Conservation (phyloP, 2,888 invertebrate genomes). For the Orgyia antiqua region DNA sequence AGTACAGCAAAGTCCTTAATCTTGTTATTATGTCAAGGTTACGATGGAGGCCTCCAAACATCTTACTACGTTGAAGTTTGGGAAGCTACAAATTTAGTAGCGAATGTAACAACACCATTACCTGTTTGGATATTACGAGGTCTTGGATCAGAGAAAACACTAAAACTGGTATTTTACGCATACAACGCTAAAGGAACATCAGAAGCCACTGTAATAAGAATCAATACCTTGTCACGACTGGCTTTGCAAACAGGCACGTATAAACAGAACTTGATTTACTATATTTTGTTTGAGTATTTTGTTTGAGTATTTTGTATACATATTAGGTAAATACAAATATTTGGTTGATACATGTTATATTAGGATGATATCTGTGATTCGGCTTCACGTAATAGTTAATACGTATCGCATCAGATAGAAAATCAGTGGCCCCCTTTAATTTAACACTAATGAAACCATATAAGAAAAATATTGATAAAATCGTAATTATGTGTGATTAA, state of each 20-base stretch:
- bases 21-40: constrained; percentile 61
- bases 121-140: constrained; percentile 87
- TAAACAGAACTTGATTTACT: neutral
- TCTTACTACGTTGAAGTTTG: constrained; percentile 85
- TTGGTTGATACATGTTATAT: no score
- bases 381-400: no score
- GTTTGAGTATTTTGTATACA: no score
- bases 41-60: constrained; percentile 88
- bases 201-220: constrained; percentile 76
- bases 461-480: no score
- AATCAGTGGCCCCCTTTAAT: no score
- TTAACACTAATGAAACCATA: no score
- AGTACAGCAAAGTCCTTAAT: no score
- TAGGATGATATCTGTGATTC: no score
- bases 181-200: constrained; percentile 90
- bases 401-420: no score
- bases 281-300: no score
- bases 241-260: constrained; percentile 59
- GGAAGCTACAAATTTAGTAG: constrained; percentile 78
- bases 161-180: constrained; percentile 89
- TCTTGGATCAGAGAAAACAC: constrained; percentile 86
- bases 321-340: no score
- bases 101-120: constrained; percentile 83
- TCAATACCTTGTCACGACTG: constrained; percentile 55
- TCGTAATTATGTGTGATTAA: no score